Evolutionary conservation across 2,113 vertebrate species (phyloP).

Genomic region (Ammospiza nelsoni): DNA sequence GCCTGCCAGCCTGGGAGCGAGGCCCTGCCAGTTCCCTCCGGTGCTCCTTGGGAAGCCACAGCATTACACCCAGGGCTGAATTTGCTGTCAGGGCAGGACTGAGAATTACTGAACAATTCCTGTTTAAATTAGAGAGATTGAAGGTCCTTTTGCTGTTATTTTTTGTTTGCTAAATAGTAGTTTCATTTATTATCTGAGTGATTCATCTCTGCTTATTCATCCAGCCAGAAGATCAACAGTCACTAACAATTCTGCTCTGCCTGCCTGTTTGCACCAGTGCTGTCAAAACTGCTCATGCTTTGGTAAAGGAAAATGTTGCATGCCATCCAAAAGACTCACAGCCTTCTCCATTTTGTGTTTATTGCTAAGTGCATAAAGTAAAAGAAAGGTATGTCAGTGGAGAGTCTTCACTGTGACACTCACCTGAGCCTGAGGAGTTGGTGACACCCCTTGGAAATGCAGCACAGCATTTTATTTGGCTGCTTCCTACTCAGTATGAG

Average conservation of each 20-base stretch:
- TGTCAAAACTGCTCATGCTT: neutral
- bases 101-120: neutral
- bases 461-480: neutral
- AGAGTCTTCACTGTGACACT: neutral
- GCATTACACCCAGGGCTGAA: neutral
- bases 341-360: neutral
- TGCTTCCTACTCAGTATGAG: neutral
- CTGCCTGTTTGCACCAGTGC: neutral
- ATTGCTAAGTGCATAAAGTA: neutral
- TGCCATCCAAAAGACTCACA: neutral
- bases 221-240: neutral
- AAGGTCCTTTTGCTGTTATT: neutral
- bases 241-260: neutral
- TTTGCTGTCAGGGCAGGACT: neutral
- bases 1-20: neutral
- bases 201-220: slow-evolving; percentile 23
- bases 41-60: neutral
- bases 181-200: neutral
- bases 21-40: accelerated
- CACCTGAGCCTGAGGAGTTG: neutral
- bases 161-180: neutral
- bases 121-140: neutral
- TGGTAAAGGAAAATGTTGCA: neutral
- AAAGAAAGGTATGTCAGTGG: neutral
- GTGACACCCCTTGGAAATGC: neutral